These are phyloP conservation scores for Oryzias sinensis DNA, from an alignment of 2,797 vertebrate species.

Conservation along the genomic window DNA sequence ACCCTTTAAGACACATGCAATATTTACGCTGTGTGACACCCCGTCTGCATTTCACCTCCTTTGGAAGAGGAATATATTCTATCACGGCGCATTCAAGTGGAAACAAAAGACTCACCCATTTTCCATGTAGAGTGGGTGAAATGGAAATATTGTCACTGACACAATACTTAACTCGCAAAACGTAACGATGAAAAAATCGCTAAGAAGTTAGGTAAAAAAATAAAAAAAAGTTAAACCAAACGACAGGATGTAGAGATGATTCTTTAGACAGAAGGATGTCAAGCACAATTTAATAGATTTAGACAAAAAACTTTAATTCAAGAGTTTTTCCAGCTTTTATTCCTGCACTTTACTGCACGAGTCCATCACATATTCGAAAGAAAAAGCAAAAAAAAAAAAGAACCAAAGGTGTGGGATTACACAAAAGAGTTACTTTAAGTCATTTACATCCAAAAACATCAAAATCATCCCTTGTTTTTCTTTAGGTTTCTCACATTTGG, in stretches of 20 bases:
- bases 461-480: too few species aligned
- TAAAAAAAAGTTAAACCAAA: background rate
- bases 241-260: background rate
- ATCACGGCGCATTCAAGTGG: constrained; percentile 60
- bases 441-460: too few species aligned
- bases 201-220: background rate
- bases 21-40: constrained; percentile 74
- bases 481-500: too few species aligned
- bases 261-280: background rate
- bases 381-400: too few species aligned
- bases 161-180: constrained; percentile 17
- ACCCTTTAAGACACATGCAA: constrained; percentile 80
- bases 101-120: constrained; percentile 55
- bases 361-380: too few species aligned
- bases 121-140: constrained; percentile 38
- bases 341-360: too few species aligned
- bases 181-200: background rate
- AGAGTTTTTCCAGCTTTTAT: too few species aligned
- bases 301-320: too few species aligned
- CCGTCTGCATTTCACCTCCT: constrained; percentile 67
- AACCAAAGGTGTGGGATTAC: too few species aligned
- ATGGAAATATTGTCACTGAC: constrained; percentile 45
- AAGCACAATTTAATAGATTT: too few species aligned
- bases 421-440: too few species aligned
- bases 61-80: constrained; percentile 60